Percentiles rank a stretch among this genome's conserved stretches.
phyloP scores from a whole-genome alignment of 1,140 invertebrate species.

The Phocides pigmalion region DNA sequence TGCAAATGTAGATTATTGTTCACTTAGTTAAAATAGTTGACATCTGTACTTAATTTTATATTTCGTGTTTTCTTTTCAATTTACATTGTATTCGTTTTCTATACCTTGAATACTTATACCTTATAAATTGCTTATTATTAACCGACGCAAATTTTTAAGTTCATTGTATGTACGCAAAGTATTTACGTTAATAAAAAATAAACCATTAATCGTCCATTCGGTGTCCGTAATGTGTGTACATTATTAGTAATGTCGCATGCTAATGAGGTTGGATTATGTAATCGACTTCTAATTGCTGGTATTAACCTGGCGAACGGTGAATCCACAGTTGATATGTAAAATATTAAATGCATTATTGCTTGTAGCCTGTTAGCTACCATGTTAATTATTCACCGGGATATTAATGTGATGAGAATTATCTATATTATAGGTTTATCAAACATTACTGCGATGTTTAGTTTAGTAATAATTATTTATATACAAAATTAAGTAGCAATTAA shows the following conservation, averaged over 20 bases:
- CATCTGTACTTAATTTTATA: too few species aligned
- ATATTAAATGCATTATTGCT: background rate
- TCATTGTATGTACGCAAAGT: too few species aligned
- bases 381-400: conserved; percentile 11
- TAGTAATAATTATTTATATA: background rate
- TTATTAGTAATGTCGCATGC: background rate
- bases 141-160: too few species aligned
- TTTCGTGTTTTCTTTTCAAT: too few species aligned
- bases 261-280: conserved; percentile 13
- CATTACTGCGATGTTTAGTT: background rate
- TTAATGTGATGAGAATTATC: background rate
- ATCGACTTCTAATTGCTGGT: conserved; percentile 18
- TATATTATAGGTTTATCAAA: background rate
- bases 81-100: too few species aligned
- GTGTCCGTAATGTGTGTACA: background rate
- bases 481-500: too few species aligned
- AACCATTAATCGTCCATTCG: background rate
- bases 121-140: too few species aligned
- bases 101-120: too few species aligned
- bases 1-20: too few species aligned
- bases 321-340: conserved; percentile 11
- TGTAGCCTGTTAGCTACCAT: background rate
- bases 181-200: background rate
- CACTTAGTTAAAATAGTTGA: too few species aligned
- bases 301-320: conserved; percentile 8